Evolutionary conservation across 2,888 invertebrate species (phyloP).

Genomic region (Synanthedon andrenaeformis): DNA sequence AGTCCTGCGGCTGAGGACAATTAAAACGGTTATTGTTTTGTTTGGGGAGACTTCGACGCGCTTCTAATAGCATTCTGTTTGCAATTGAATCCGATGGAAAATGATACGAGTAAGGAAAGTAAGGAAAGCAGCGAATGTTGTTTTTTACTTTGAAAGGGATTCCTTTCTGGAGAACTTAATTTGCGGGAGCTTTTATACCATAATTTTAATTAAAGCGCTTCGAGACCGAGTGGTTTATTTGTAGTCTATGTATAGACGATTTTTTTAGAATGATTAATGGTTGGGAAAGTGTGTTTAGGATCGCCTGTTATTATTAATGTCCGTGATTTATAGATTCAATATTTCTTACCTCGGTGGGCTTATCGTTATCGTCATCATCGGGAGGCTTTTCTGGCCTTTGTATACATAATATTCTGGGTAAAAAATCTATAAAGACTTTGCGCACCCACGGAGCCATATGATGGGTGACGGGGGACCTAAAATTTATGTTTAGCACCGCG

Average conservation of each 20-base stretch:
- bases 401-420: conserved; percentile 89
- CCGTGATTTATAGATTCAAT: conserved; percentile 19
- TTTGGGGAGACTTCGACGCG: conserved; percentile 35
- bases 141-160: conserved; percentile 41
- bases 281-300: conserved; percentile 10
- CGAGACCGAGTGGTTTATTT: conserved; percentile 20
- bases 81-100: conserved; percentile 50
- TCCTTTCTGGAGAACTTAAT: conserved; percentile 39
- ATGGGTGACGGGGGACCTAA: conserved; percentile 91
- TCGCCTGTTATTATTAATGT: conserved; percentile 15
- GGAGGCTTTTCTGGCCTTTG: conserved; percentile 87
- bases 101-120: conserved; percentile 48
- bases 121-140: conserved; percentile 36
- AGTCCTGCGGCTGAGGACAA: conserved; percentile 49
- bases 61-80: conserved; percentile 44
- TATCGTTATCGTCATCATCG: conserved; percentile 71
- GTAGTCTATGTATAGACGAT: conserved; percentile 16
- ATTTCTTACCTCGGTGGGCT: conserved; percentile 61
- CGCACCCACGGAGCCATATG: conserved; percentile 93
- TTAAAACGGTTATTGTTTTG: conserved; percentile 62
- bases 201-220: conserved; percentile 50
- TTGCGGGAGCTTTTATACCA: conserved; percentile 42
- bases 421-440: conserved; percentile 84
- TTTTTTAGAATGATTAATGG: conserved; percentile 28
- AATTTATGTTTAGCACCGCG: conserved; percentile 93